A percentile compares a stretch with the other conserved stretches of the same genome.
phyloP scores from a whole-genome alignment of 2,113 vertebrate species.

The Anthoscopus minutus region DNA sequence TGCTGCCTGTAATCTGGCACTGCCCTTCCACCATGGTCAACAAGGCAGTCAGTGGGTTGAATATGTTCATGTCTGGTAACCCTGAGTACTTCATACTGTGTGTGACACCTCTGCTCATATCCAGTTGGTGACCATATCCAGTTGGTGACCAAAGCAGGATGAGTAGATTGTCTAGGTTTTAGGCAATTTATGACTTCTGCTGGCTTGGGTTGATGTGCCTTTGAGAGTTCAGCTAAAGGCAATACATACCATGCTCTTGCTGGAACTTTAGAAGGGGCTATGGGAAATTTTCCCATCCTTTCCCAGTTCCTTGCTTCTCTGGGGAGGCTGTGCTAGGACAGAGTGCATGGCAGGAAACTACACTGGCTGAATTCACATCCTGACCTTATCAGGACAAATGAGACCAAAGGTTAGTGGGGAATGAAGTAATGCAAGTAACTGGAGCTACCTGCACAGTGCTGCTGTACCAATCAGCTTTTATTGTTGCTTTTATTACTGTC shows the following conservation, averaged over 20 bases:
- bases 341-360: background rate
- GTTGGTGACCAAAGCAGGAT: background rate
- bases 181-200: background rate
- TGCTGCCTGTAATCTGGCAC: background rate
- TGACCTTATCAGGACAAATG: background rate
- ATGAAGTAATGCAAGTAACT: fast-evolving
- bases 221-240: background rate
- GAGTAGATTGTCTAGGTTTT: background rate
- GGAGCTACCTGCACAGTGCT: background rate
- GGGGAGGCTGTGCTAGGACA: background rate
- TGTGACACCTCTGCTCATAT: background rate
- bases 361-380: background rate
- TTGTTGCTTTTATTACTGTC: background rate
- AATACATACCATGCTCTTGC: background rate
- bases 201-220: background rate
- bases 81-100: fast-evolving
- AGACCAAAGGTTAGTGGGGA: background rate
- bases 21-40: background rate
- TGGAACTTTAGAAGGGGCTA: background rate
- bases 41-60: background rate
- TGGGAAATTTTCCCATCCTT: background rate
- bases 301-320: background rate
- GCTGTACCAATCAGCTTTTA: background rate
- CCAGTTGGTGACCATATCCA: background rate
- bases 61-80: background rate